Percentiles rank a stretch among this genome's conserved stretches.
These are phyloP conservation scores for Nysson spinosus DNA, from an alignment of 2,888 invertebrate species.

Conservation along the genomic window DNA sequence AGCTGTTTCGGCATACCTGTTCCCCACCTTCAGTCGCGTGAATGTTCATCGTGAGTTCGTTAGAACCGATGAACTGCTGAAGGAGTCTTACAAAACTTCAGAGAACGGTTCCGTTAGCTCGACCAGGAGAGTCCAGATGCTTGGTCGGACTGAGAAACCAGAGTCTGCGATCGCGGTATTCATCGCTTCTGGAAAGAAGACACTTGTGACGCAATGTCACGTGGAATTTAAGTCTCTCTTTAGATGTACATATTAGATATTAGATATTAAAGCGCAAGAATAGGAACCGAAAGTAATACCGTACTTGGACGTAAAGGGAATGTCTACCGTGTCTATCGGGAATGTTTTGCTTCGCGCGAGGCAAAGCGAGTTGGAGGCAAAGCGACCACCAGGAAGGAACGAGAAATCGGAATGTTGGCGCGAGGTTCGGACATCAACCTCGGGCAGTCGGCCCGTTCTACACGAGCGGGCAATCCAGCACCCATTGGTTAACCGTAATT, in stretches of 20 bases:
- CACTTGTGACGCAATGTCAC: slow-evolving; percentile 3
- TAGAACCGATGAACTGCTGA: slow-evolving; percentile 12
- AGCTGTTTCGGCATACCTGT: slow-evolving; percentile 50
- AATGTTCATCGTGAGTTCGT: too few species aligned
- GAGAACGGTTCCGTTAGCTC: slow-evolving; percentile 53
- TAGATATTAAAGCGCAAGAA: too few species aligned
- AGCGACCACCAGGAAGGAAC: slow-evolving; percentile 60
- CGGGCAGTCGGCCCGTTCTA: slow-evolving; percentile 50
- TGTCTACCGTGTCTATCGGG: too few species aligned
- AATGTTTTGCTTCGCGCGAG: too few species aligned
- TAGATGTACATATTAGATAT: too few species aligned
- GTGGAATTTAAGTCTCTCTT: too few species aligned
- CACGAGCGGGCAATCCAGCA: slow-evolving; percentile 50
- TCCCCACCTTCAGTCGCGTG: too few species aligned
- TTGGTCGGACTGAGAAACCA: slow-evolving; percentile 34
- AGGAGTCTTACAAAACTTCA: slow-evolving; percentile 47
- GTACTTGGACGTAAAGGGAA: too few species aligned
- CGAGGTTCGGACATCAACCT: slow-evolving; percentile 70
- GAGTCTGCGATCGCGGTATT: slow-evolving; percentile 19
- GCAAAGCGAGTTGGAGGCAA: too few species aligned
- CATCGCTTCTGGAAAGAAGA: slow-evolving; percentile 16
- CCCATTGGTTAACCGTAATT: slow-evolving; percentile 43
- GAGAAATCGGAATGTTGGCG: slow-evolving; percentile 68
- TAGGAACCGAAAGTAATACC: too few species aligned
- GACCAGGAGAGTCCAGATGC: slow-evolving; percentile 42